phyloP scores from a whole-genome alignment of 2,113 vertebrate species.

The Oreamnos americanus region DNA sequence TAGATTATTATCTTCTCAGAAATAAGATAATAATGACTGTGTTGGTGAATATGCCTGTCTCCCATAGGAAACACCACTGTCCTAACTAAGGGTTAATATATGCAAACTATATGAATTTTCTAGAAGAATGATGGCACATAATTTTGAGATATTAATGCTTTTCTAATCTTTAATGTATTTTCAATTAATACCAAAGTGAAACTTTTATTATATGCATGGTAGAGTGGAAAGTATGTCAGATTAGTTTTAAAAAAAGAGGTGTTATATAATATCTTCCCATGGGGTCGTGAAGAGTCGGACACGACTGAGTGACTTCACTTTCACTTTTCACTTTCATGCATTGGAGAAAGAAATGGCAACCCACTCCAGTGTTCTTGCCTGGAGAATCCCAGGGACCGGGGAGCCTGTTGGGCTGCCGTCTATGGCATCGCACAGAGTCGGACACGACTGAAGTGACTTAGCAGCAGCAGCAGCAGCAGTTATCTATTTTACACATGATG shows the following conservation, averaged over 20 bases:
- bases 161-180: constrained; percentile 11
- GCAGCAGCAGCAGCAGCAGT: background rate
- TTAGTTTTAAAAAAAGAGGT: background rate
- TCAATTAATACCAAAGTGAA: constrained; percentile 8
- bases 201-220: background rate
- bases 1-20: background rate
- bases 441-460: no score
- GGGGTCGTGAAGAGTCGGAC: no score
- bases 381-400: no score
- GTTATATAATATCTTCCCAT: background rate
- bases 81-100: background rate
- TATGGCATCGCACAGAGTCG: no score
- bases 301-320: no score
- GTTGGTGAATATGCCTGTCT: background rate
- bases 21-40: background rate
- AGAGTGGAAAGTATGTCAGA: background rate
- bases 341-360: no score
- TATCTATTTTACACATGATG: background rate
- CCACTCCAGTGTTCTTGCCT: no score
- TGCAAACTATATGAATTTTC: constrained; percentile 36
- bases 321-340: no score
- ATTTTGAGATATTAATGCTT: constrained; percentile 25
- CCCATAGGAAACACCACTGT: background rate
- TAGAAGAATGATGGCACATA: background rate
- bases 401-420: no score